Conservation (phyloP, 2,888 invertebrate genomes). For the Furcula furcula region DNA sequence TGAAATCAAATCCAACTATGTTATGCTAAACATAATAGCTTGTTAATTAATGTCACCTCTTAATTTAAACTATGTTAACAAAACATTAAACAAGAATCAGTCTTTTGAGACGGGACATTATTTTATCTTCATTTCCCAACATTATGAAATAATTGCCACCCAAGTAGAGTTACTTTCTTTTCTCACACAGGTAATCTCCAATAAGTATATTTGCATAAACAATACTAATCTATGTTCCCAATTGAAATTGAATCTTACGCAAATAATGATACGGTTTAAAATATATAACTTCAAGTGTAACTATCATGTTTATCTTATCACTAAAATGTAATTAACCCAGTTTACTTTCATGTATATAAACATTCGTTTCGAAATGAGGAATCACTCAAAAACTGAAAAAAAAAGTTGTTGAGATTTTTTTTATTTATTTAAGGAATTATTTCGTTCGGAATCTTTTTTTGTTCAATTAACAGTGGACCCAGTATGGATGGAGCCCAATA, state of each 20-base stretch:
- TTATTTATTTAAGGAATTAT: no score
- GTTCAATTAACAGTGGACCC: no score
- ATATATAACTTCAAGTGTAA: conserved; percentile 6
- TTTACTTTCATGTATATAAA: conserved; percentile 46
- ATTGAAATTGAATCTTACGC: conserved; percentile 7
- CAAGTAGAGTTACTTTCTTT: conserved; percentile 19
- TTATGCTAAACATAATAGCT: no score
- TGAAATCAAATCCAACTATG: no score
- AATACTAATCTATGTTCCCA: background rate
- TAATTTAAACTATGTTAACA: no score
- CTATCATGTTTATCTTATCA: conserved; percentile 58
- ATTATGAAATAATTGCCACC: conserved; percentile 3
- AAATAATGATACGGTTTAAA: conserved; percentile 17
- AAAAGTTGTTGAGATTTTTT: conserved; percentile 32
- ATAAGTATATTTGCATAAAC: conserved; percentile 26
- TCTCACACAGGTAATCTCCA: conserved; percentile 25
- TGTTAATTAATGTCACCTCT: no score
- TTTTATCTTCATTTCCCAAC: background rate
- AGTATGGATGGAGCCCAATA: no score
- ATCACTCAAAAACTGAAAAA: conserved; percentile 46
- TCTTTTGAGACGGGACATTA: no score
- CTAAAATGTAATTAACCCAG: conserved; percentile 60
- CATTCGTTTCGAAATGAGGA: conserved; percentile 53
- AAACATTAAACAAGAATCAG: no score
- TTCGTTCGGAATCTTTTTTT: no score